phyloP scores from a whole-genome alignment of 23 tunicate genomes.

The Styela clava region DNA sequence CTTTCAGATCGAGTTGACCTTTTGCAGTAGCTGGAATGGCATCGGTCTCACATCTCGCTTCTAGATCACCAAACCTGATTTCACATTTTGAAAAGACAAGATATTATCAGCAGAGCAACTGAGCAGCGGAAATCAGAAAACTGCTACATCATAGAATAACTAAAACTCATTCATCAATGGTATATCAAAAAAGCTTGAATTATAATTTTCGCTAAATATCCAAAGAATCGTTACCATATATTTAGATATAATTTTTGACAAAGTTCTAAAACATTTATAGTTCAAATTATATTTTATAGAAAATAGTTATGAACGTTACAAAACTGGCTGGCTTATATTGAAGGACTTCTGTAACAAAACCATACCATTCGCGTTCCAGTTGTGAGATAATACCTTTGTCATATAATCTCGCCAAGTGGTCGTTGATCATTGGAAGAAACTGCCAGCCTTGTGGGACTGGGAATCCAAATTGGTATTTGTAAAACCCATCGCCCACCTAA shows the following conservation, averaged over 20 bases:
- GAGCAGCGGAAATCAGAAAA: not conserved
- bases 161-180: not conserved
- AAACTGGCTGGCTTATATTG: too few species aligned
- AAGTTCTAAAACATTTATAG: too few species aligned
- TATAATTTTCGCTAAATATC: too few species aligned
- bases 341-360: too few species aligned
- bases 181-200: too few species aligned
- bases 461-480: constrained; percentile 35
- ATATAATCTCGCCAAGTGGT: constrained; percentile 21
- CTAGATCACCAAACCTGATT: constrained; percentile 48
- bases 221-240: not conserved
- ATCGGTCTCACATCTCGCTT: constrained; percentile 23
- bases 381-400: constrained; percentile 36
- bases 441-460: constrained; percentile 43
- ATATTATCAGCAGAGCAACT: too few species aligned
- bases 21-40: constrained; percentile 13
- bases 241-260: not conserved
- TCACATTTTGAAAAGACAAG: not conserved
- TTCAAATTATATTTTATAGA: too few species aligned
- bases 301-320: too few species aligned
- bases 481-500: constrained; percentile 58
- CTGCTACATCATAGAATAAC: not conserved
- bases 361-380: constrained; percentile 43
- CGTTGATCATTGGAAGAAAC: constrained; percentile 36
- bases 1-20: constrained; percentile 60